phyloP scores from a whole-genome alignment of 2,888 invertebrate species.

The Coecobrya sp. region DNA sequence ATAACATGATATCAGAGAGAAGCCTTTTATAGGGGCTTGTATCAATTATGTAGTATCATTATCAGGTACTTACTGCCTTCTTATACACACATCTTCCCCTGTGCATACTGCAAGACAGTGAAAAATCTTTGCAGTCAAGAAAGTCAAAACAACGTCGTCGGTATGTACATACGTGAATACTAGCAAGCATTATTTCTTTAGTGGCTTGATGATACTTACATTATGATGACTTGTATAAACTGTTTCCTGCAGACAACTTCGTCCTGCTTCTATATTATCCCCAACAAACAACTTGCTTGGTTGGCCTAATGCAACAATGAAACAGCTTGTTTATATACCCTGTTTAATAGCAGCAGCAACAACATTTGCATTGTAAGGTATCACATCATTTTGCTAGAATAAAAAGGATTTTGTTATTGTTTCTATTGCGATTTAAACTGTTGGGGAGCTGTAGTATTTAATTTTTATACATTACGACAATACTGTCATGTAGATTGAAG shows the following conservation, averaged over 20 bases:
- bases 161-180: no score
- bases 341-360: no score
- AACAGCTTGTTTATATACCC: no score
- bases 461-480: not conserved
- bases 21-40: slow-evolving; percentile 23
- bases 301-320: no score
- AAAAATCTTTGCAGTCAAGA: not conserved
- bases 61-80: slow-evolving; percentile 16
- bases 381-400: no score
- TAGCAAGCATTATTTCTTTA: no score
- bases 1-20: not conserved
- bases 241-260: no score
- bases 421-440: not conserved
- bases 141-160: not conserved
- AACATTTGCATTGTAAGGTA: no score
- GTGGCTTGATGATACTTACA: no score
- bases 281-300: no score
- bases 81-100: not conserved
- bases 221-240: no score
- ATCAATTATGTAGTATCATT: slow-evolving; percentile 45
- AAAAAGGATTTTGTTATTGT: not conserved
- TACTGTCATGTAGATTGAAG: not conserved
- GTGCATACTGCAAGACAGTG: not conserved
- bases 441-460: not conserved
- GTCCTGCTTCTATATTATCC: no score